These are phyloP conservation scores for Dendrophyllia cribrosa DNA, from an alignment of 64 coral and sea anemone genomes.

Conservation along the genomic window DNA sequence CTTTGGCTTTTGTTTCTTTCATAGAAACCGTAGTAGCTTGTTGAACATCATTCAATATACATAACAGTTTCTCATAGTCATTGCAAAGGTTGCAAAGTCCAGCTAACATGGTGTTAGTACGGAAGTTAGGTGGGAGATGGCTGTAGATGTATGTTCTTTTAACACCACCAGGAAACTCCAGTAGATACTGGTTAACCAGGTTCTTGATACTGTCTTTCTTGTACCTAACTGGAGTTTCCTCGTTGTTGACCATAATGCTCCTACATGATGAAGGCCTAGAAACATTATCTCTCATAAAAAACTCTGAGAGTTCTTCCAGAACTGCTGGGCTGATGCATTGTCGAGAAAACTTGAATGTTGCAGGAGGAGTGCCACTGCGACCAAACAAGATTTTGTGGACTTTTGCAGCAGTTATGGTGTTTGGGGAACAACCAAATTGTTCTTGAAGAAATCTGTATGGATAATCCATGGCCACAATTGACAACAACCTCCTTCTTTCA, in stretches of 20 bases:
- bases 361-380: conserved; percentile 8
- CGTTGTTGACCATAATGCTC: neutral
- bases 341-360: conserved; percentile 5
- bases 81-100: conserved; percentile 43
- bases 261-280: conserved; percentile 10
- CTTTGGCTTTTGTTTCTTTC: neutral
- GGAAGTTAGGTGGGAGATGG: conserved; percentile 28
- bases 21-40: neutral
- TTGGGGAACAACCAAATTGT: conserved; percentile 13
- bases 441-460: neutral
- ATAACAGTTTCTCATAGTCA: neutral
- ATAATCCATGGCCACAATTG: conserved; percentile 36
- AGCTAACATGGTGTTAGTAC: conserved; percentile 42
- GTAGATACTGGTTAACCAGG: conserved; percentile 7
- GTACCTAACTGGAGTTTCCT: conserved; percentile 22
- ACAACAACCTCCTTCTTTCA: conserved; percentile 9
- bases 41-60: neutral
- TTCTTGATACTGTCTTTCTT: neutral
- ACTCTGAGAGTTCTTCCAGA: neutral
- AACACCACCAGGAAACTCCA: conserved; percentile 24
- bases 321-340: conserved; percentile 12
- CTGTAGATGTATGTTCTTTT: conserved; percentile 42
- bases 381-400: conserved; percentile 39
- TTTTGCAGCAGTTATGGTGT: conserved; percentile 44
- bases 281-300: neutral